A percentile compares a stretch with the other conserved stretches of the same genome.
These are phyloP conservation scores for Andrena camellia DNA, from an alignment of 2,888 invertebrate genomes.

Conservation along the genomic window DNA sequence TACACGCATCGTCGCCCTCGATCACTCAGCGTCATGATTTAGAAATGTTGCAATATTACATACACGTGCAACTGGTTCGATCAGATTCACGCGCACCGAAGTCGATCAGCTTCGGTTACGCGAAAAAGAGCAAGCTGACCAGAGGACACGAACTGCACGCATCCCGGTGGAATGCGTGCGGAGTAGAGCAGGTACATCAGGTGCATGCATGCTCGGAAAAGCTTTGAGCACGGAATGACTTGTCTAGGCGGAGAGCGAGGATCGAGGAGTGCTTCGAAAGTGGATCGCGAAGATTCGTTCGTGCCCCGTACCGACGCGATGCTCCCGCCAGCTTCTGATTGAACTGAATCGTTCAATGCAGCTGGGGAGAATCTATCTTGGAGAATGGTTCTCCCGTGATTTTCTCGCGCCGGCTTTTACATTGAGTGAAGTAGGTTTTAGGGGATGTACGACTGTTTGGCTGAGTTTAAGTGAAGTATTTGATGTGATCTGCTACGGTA, in stretches of 20 bases:
- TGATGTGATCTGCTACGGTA: no score
- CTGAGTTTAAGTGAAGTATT: no score
- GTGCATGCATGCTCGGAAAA: not conserved
- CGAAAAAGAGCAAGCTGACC: conserved; percentile 37
- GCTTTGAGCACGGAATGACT: conserved; percentile 9
- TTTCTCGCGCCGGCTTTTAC: no score
- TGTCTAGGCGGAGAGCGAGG: not conserved
- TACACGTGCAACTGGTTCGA: conserved; percentile 45
- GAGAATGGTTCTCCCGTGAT: no score
- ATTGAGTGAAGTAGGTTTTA: no score
- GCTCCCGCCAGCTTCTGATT: not conserved
- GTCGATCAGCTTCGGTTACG: conserved; percentile 29
- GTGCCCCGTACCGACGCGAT: not conserved
- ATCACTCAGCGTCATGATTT: conserved; percentile 46
- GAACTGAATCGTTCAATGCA: not conserved
- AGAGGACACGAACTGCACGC: conserved; percentile 16
- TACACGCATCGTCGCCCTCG: conserved; percentile 52
- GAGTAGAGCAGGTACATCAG: not conserved
- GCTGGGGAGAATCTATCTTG: not conserved
- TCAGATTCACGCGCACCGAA: conserved; percentile 16
- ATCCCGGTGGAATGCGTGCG: conserved; percentile 21
- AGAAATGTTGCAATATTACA: conserved; percentile 42
- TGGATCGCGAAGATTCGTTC: conserved; percentile 15
- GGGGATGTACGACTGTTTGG: no score
- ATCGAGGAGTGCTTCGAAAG: conserved; percentile 4